phyloP scores from a whole-genome alignment of 2,888 invertebrate genomes.

The Tetranychus truncatus region DNA sequence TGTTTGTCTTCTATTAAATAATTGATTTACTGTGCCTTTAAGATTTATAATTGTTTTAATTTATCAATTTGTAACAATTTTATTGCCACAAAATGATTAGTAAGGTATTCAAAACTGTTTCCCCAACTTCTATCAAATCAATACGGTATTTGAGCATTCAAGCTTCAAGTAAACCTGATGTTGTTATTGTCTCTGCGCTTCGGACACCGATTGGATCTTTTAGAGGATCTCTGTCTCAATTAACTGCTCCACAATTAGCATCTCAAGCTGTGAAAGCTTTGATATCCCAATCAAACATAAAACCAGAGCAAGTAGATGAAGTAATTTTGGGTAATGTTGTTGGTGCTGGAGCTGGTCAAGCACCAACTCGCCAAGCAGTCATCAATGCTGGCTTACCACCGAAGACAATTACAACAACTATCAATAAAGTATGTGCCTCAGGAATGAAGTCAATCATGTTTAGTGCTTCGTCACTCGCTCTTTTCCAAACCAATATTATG shows the following conservation, averaged over 20 bases:
- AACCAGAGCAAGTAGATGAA: slow-evolving; percentile 49
- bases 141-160: not conserved
- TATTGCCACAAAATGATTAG: not conserved
- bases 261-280: slow-evolving; percentile 59
- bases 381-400: slow-evolving; percentile 76
- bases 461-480: slow-evolving; percentile 74
- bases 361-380: slow-evolving; percentile 90
- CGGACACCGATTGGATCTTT: slow-evolving; percentile 63
- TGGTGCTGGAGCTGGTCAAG: slow-evolving; percentile 68
- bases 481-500: slow-evolving; percentile 53
- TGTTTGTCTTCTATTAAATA: too few species aligned
- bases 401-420: slow-evolving; percentile 71
- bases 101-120: not conserved
- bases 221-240: slow-evolving; percentile 47
- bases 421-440: slow-evolving; percentile 93
- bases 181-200: slow-evolving; percentile 57
- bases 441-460: slow-evolving; percentile 95
- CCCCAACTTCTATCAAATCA: not conserved
- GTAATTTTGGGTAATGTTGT: slow-evolving; percentile 56
- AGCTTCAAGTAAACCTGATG: slow-evolving; percentile 39
- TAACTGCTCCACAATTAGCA: slow-evolving; percentile 70
- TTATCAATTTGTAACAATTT: too few species aligned
- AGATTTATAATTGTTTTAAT: not conserved
- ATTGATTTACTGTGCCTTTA: not conserved
- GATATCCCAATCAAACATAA: slow-evolving; percentile 34